phyloP scores from a whole-genome alignment of 2,888 invertebrate genomes.

The Atrina japonica region DNA sequence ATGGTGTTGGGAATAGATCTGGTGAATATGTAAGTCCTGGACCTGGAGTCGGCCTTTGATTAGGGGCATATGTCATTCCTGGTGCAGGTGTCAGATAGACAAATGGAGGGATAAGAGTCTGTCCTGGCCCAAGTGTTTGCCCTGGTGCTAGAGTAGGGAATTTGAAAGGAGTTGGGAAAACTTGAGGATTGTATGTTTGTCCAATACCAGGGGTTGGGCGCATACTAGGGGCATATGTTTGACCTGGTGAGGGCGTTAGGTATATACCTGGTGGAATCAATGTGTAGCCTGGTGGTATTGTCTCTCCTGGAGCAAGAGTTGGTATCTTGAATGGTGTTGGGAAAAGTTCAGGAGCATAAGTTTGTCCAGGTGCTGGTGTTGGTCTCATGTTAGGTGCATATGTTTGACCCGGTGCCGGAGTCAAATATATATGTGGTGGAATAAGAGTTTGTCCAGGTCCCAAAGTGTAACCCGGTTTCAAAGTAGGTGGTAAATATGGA shows the following conservation, averaged over 20 bases:
- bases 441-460: conserved; percentile 42
- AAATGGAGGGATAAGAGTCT: conserved; percentile 35
- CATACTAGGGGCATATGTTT: conserved; percentile 57
- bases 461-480: conserved; percentile 30
- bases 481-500: conserved; percentile 14
- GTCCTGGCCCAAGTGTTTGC: conserved; percentile 48
- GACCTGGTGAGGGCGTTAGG: conserved; percentile 45
- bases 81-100: conserved; percentile 50
- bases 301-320: conserved; percentile 43
- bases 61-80: conserved; percentile 53
- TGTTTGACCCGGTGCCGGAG: conserved; percentile 49
- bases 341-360: conserved; percentile 49
- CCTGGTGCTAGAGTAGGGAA: conserved; percentile 54
- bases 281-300: conserved; percentile 31
- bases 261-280: conserved; percentile 24
- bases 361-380: conserved; percentile 50
- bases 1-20: conserved; percentile 49
- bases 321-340: conserved; percentile 52
- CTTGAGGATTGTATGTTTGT: conserved; percentile 51
- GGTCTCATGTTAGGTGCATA: conserved; percentile 41
- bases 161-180: conserved; percentile 53
- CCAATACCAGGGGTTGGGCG: conserved; percentile 58
- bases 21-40: conserved; percentile 53
- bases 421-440: conserved; percentile 51
- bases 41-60: conserved; percentile 51